Conservation (phyloP, 2,113 vertebrate genomes). For the Zosterops borbonicus region DNA sequence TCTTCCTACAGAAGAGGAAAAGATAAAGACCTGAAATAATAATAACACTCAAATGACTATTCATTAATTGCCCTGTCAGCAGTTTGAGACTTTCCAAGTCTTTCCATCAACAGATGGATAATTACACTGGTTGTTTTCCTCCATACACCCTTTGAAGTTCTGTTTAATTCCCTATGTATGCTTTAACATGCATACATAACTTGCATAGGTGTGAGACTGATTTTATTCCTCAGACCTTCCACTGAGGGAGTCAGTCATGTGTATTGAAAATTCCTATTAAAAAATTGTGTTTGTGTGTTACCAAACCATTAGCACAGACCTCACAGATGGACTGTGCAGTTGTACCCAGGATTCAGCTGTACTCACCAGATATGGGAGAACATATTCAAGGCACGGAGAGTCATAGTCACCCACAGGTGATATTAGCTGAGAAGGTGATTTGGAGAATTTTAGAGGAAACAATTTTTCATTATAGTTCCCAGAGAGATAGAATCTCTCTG, state of each 20-base stretch:
- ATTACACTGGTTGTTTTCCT: conserved; percentile 54
- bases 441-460: not conserved
- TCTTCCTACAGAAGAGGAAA: conserved; percentile 79
- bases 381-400: not conserved
- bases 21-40: conserved; percentile 82
- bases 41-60: conserved; percentile 64
- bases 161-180: not conserved
- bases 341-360: not conserved
- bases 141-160: conserved; percentile 26
- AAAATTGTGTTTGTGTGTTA: not conserved
- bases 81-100: conserved; percentile 53
- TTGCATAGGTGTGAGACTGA: not conserved
- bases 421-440: not conserved
- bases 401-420: not conserved
- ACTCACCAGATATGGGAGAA: not conserved
- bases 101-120: conserved; percentile 64
- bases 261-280: not conserved
- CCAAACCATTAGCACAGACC: not conserved
- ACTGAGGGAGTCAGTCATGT: not conserved
- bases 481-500: not conserved
- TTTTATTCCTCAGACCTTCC: not conserved
- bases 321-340: not conserved
- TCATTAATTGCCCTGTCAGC: conserved; percentile 71
- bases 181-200: not conserved
- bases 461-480: not conserved